Percentiles rank a stretch among this genome's conserved stretches.
Evolutionary conservation across 1,140 invertebrate species (phyloP).

Genomic region (Drosophila melanogaster): DNA sequence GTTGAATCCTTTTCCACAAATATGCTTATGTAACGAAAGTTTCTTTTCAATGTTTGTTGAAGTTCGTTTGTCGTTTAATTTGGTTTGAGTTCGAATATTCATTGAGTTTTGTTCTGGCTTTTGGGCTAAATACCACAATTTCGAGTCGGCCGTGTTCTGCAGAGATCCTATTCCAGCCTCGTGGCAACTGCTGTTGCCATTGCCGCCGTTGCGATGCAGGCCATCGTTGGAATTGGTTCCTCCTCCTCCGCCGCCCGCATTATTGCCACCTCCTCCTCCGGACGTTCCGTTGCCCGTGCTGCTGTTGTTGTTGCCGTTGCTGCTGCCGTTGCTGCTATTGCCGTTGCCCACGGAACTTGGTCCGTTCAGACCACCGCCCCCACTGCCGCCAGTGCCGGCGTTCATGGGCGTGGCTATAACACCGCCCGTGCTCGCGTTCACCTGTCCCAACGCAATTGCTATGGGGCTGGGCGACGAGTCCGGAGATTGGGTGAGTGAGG

Average conservation of each 20-base stretch:
- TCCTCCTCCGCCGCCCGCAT: slow-evolving; percentile 69
- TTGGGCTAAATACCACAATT: slow-evolving; percentile 88
- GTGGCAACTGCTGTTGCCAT: slow-evolving; percentile 69
- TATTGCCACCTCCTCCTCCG: slow-evolving; percentile 60
- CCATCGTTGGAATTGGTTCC: slow-evolving; percentile 68
- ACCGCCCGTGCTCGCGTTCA: slow-evolving; percentile 78
- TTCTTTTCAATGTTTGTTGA: slow-evolving; percentile 4
- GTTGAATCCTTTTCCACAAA: slow-evolving; percentile 28
- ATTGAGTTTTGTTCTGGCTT: slow-evolving; percentile 85
- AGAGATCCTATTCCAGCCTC: slow-evolving; percentile 83
- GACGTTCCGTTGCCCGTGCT: slow-evolving; percentile 63
- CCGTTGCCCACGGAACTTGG: slow-evolving; percentile 65
- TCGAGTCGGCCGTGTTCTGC: slow-evolving; percentile 85
- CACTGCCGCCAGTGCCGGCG: slow-evolving; percentile 74
- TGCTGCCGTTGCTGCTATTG: slow-evolving; percentile 80
- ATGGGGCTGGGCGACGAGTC: slow-evolving; percentile 95
- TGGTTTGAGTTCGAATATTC: slow-evolving; percentile 68
- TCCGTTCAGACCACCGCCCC: slow-evolving; percentile 81
- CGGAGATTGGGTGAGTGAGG: slow-evolving; percentile 93
- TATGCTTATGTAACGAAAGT: slow-evolving; percentile 1
- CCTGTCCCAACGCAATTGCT: slow-evolving; percentile 89
- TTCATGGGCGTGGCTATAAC: slow-evolving; percentile 75
- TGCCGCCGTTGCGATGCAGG: slow-evolving; percentile 74
- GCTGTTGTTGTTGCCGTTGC: slow-evolving; percentile 84
- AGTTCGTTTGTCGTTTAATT: slow-evolving; percentile 25